Conservation (phyloP, 2,888 invertebrate genomes). For the Gari tellinella region DNA sequence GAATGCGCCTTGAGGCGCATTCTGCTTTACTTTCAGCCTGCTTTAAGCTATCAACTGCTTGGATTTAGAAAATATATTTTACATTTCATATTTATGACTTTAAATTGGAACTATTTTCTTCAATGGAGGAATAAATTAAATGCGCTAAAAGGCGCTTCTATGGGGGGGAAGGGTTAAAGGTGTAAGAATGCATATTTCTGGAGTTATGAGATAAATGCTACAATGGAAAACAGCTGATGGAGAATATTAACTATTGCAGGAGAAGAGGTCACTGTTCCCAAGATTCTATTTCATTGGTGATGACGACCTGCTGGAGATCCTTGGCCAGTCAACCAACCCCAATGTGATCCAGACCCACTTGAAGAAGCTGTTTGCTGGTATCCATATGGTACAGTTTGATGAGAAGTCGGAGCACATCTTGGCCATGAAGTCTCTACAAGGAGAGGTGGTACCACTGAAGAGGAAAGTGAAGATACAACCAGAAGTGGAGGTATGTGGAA, state of each 20-base stretch:
- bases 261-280: conserved; percentile 96
- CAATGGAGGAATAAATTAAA: no score
- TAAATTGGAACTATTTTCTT: no score
- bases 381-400: conserved; percentile 88
- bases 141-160: no score
- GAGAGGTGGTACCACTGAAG: conserved; percentile 89
- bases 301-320: conserved; percentile 97
- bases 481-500: conserved; percentile 89
- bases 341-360: conserved; percentile 96
- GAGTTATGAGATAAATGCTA: no score
- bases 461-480: conserved; percentile 90
- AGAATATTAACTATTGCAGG: conserved; percentile 88
- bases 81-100: no score
- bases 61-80: no score
- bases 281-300: conserved; percentile 98
- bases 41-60: no score
- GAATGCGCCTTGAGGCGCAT: no score
- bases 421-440: conserved; percentile 91
- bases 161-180: no score
- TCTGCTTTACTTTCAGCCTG: no score
- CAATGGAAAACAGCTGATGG: no score
- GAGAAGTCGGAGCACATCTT: conserved; percentile 86
- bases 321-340: conserved; percentile 96
- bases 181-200: no score
- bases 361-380: conserved; percentile 95